Base-by-base conservation (phyloP, 2,888 invertebrate genomes). In the Synanthedon tipuliformis region DNA sequence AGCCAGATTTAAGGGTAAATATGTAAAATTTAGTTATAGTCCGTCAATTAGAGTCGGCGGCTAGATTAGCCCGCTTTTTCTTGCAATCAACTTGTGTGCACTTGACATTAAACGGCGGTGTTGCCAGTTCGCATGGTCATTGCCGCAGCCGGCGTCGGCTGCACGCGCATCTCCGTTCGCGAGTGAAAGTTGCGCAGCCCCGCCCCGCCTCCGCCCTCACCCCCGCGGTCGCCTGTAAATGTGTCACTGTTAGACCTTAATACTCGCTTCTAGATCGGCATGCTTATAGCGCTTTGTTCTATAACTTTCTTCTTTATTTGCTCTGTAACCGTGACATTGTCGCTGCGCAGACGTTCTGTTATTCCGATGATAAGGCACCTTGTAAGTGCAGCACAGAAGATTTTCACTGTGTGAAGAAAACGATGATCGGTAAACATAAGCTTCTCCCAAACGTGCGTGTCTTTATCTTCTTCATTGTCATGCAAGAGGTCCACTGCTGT, bases 161-260 rank as follows among this genome's bases (percentile, higher is more conserved):
- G 56, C 54, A 50, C 53, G 59, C 63, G 63, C 66, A 68, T 75
- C 75, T 71, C 70, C 62, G 64, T 68, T 67, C 66, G 73, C 72
- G 64, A 81, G 81, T 81, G 81, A 81, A 81, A 81, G 81, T 81
- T 75, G 68, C 62, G 57, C 59, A 56, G 54, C 53, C 52, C 54
- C 57, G 40, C 54, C 55, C 54, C 54, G 51, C 51, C 57, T 40
- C 51, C 41, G 50, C 58, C 41, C 55, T 41, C 50, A 51, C 55
- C 57, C 34, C 53, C 52, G 51, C 58, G 51, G 56, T 16, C 51
- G n/a, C 52, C 55, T 54, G 58, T 58, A 68, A 64, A 63, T 68
- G 66, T 66, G 60, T 60, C 62, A 60, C 45, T 45, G 45, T 45
- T 45, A 45, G 45, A 45, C 45, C 45, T 45, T 45, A 45, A 49